These are phyloP conservation scores for Mesochorus sp. DNA, from an alignment of 2,888 invertebrate genomes.

Conservation along the genomic window DNA sequence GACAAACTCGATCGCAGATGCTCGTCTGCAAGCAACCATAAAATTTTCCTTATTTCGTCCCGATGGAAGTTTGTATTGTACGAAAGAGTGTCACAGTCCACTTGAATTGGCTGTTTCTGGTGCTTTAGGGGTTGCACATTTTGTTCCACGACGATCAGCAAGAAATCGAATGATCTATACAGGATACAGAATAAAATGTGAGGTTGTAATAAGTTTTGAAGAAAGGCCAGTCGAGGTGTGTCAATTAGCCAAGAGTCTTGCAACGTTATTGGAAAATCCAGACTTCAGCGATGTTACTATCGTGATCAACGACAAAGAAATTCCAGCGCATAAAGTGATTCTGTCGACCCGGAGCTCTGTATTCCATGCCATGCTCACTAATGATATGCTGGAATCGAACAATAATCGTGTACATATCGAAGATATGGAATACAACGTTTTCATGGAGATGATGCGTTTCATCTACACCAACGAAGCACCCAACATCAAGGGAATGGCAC, in stretches of 20 bases:
- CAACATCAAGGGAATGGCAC: slow-evolving; percentile 98
- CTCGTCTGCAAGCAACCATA: too few species aligned
- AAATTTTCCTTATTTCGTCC: too few species aligned
- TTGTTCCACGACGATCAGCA: too few species aligned
- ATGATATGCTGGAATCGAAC: not conserved
- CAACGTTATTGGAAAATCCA: not conserved
- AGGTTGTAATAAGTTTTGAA: too few species aligned
- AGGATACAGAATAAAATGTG: too few species aligned
- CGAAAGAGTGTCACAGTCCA: too few species aligned
- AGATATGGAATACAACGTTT: not conserved
- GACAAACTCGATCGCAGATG: too few species aligned
- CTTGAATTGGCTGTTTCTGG: too few species aligned
- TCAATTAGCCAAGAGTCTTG: not conserved
- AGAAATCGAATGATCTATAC: too few species aligned
- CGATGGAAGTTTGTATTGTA: too few species aligned
- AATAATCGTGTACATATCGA: not conserved
- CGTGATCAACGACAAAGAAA: not conserved
- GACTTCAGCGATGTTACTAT: not conserved
- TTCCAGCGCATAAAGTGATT: slow-evolving; percentile 18
- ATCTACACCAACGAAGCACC: slow-evolving; percentile 74
- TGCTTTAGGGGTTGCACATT: too few species aligned
- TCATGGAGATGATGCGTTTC: slow-evolving; percentile 2
- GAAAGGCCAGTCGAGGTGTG: too few species aligned
- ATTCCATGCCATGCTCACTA: not conserved
- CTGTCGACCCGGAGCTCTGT: not conserved